Evolutionary conservation across 2,888 invertebrate genomes (phyloP).

Genomic region (Pseudococcus jackbeardsleyi): DNA sequence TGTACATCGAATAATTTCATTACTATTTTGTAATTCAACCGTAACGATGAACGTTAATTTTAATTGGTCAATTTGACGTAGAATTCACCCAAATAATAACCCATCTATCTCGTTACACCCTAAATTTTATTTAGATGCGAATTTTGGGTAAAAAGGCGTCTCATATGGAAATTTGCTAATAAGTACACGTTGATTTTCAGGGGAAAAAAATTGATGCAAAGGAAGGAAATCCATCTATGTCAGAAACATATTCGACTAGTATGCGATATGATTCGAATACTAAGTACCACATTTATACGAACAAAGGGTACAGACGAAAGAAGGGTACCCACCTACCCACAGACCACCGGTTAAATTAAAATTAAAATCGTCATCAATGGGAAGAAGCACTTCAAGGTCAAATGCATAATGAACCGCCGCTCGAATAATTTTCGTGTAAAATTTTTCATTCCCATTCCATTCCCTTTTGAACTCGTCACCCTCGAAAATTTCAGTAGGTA

Average conservation of each 20-base stretch:
- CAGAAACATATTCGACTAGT: neutral
- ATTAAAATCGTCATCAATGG: conserved; percentile 16
- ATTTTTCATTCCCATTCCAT: neutral
- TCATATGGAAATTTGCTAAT: neutral
- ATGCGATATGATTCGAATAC: neutral
- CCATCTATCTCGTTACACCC: neutral
- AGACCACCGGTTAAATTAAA: neutral
- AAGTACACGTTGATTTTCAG: neutral
- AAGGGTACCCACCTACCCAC: neutral
- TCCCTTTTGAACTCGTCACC: neutral
- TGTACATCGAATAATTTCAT: neutral
- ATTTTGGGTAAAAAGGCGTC: neutral
- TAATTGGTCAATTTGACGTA: neutral
- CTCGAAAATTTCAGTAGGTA: conserved; percentile 10
- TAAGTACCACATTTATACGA: neutral
- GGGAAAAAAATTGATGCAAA: too few species aligned
- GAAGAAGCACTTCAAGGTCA: conserved; percentile 2
- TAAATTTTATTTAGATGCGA: neutral
- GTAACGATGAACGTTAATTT: neutral
- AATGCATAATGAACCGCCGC: neutral
- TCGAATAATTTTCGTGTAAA: conserved; percentile 4
- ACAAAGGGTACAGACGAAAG: neutral
- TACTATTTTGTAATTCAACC: neutral
- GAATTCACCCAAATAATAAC: neutral
- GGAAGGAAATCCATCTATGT: neutral